Evolutionary conservation across 2,888 invertebrate genomes (phyloP).

Genomic region (Blera fallax): DNA sequence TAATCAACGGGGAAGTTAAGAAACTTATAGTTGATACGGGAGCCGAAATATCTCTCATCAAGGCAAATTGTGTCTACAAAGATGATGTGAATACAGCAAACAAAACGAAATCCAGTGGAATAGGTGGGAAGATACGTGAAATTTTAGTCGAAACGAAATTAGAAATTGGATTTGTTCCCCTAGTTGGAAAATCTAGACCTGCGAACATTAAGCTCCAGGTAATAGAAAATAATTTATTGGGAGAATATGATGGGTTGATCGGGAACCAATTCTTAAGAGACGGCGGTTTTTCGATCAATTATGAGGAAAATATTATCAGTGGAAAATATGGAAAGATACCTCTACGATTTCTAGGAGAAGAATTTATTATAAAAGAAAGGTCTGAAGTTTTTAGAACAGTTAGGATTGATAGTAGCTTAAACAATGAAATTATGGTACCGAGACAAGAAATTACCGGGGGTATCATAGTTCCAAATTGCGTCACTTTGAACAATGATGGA

Average conservation of each 20-base stretch:
- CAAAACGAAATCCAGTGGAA: constrained; percentile 1
- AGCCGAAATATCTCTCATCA: constrained; percentile 12
- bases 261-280: background rate
- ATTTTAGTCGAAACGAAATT: background rate
- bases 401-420: background rate
- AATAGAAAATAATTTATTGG: constrained; percentile 3
- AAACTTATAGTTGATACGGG: constrained; percentile 11
- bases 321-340: background rate
- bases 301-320: background rate
- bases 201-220: background rate
- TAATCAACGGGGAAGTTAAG: background rate
- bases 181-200: background rate
- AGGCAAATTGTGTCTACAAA: constrained; percentile 17
- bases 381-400: constrained; percentile 12
- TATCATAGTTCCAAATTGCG: background rate
- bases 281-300: constrained; percentile 1
- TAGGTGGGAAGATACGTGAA: constrained; percentile 2
- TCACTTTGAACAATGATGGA: background rate
- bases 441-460: too few relatives aligned
- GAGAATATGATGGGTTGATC: background rate
- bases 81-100: constrained; percentile 5
- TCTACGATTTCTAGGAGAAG: background rate
- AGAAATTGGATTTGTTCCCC: background rate
- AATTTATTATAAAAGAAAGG: background rate
- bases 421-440: background rate